Conservation (phyloP, 2,113 vertebrate genomes). For the Saccopteryx bilineata region DNA sequence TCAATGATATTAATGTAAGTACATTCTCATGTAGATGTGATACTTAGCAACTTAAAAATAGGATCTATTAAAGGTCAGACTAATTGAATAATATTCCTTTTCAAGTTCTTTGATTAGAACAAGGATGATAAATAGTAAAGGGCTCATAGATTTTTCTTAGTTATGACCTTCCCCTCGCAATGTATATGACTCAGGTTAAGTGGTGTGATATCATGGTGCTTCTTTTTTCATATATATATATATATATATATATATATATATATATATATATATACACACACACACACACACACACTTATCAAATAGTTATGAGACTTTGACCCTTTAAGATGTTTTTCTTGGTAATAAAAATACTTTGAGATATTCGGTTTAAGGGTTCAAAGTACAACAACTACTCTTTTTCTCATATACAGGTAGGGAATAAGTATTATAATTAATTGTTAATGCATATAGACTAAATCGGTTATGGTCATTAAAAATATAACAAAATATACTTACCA, state of each 20-base stretch:
- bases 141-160: not conserved
- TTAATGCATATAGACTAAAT: slow-evolving; percentile 5
- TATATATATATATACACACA: not conserved
- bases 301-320: slow-evolving; percentile 25
- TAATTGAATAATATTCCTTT: slow-evolving; percentile 21
- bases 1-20: not conserved
- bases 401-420: not conserved
- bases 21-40: not conserved
- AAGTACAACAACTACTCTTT: not conserved
- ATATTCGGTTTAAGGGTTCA: not conserved
- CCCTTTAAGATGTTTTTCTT: not conserved
- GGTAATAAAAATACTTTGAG: slow-evolving; percentile 23
- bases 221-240: not conserved
- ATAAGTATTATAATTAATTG: slow-evolving; percentile 56
- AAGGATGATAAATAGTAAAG: slow-evolving; percentile 21
- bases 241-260: not conserved
- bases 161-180: not conserved
- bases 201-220: not conserved
- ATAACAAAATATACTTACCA: not conserved
- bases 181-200: not conserved
- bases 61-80: not conserved
- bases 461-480: slow-evolving; percentile 48
- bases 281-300: not conserved
- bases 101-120: slow-evolving; percentile 13
- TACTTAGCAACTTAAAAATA: not conserved